Conservation (phyloP, 1,140 invertebrate genomes). For the Adoxophyes honmai region DNA sequence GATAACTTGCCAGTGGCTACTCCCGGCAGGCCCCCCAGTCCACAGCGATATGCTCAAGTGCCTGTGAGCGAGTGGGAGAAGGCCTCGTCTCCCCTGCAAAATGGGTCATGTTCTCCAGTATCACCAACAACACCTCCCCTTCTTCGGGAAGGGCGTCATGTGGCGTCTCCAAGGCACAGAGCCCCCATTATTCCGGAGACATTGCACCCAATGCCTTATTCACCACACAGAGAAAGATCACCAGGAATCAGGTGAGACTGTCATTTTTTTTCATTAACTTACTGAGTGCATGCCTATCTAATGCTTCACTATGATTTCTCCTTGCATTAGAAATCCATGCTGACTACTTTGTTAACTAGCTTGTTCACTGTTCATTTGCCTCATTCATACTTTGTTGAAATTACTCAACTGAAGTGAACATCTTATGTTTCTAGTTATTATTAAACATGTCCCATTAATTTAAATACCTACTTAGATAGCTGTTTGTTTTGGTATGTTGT, state of each 20-base stretch:
- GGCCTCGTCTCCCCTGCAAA: constrained; percentile 61
- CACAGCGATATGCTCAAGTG: constrained; percentile 57
- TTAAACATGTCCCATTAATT: no score
- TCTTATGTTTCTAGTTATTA: no score
- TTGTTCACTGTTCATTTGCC: no score
- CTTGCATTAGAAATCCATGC: no score
- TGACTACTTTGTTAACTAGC: no score
- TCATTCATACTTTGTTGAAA: no score
- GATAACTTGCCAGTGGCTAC: constrained; percentile 71
- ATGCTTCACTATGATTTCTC: no score
- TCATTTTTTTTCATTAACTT: constrained; percentile 5
- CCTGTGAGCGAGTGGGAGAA: constrained; percentile 73
- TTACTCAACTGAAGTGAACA: no score
- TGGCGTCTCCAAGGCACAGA: constrained; percentile 51
- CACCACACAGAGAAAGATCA: constrained; percentile 53
- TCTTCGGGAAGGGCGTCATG: constrained; percentile 37
- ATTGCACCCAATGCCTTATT: constrained; percentile 45
- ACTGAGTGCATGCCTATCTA: no score
- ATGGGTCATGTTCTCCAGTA: constrained; percentile 78
- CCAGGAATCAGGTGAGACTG: constrained; percentile 52
- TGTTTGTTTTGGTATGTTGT: no score
- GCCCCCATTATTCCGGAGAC: constrained; percentile 40
- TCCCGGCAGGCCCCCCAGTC: constrained; percentile 38
- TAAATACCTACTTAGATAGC: no score
- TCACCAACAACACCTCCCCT: constrained; percentile 80